Percentiles rank a stretch among this genome's conserved stretches.
These are phyloP conservation scores for Amblyopsis rosae DNA, from an alignment of 2,113 vertebrate species.

Conservation along the genomic window DNA sequence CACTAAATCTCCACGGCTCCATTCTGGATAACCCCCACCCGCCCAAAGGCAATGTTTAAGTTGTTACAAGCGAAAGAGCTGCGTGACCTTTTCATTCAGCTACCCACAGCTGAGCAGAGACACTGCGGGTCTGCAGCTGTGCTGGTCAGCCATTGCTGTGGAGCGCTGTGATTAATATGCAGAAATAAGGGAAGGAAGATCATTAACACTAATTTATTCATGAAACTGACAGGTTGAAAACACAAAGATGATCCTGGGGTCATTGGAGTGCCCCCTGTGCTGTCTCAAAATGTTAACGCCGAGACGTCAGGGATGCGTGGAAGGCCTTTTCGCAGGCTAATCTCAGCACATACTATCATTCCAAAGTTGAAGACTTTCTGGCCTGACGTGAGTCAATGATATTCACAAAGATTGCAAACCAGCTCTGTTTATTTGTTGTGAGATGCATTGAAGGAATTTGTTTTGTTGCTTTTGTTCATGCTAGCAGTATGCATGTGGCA, in stretches of 20 bases:
- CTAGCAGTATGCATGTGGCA: too few relatives aligned
- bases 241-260: slow-evolving; percentile 64
- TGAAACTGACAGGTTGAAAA: slow-evolving; percentile 72
- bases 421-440: too few relatives aligned
- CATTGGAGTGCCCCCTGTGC: slow-evolving; percentile 44
- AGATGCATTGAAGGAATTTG: too few relatives aligned
- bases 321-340: too few relatives aligned
- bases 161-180: slow-evolving; percentile 70
- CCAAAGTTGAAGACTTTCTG: too few relatives aligned
- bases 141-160: not conserved
- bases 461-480: too few relatives aligned
- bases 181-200: slow-evolving; percentile 70
- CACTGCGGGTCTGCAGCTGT: slow-evolving; percentile 48
- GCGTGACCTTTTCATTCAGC: slow-evolving; percentile 70
- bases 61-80: slow-evolving; percentile 77
- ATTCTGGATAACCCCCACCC: slow-evolving; percentile 55
- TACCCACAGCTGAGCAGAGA: slow-evolving; percentile 62
- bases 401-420: too few relatives aligned
- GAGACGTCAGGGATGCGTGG: slow-evolving; percentile 43
- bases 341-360: too few relatives aligned
- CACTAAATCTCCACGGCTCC: slow-evolving; percentile 73
- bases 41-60: slow-evolving; percentile 68
- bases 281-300: slow-evolving; percentile 70
- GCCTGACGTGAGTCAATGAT: too few relatives aligned
- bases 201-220: slow-evolving; percentile 78